Base-by-base conservation (phyloP, 2,113 vertebrate genomes). In the Perca flavescens region DNA sequence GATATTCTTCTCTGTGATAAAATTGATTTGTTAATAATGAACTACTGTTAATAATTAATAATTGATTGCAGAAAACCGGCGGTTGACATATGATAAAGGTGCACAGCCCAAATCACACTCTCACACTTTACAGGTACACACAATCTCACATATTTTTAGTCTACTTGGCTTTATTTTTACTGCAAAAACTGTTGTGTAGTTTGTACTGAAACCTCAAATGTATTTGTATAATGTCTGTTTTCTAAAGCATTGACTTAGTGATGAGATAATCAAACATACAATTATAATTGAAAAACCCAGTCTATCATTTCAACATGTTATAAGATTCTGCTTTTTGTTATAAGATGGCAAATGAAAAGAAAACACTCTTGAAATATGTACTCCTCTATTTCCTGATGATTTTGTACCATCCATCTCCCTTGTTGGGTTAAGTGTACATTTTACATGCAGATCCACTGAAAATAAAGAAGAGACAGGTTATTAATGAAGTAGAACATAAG, bases 381-480 rank as follows among this genome's bases (percentile, higher is more conserved):
- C 4, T 65, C 7, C 6, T 40, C 49, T 31, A 10, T 4, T 21
- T 71, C 46, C 14, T 63, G 34, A 22, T 28, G 54, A 36, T 36
- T 43, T 31, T 25, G 4, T 15, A 10, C 13, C 16, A 69, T 58
- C 43, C 14, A 16, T 49, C 15, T 1, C 58, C 76, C 34, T n/a
- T 25, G 40, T 64, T 49, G 22, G 8, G 1, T 88, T 81, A 93
- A 1, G 88, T 91, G 79, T 93, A 91, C 91, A 93, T 91, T 4
- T 4, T 85, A 87, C 52, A 93, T 3, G 15, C 56, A 75, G 50
- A 93, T 75, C 91, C 91, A 88, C 81, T 84, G 60, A 22, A 89
- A 85, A 61, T 8, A 88, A 74, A 80, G 46, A 77, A 5, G 25
- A 77, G 40, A 68, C 4, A 21, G 3, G 2, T 67, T 62, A 11